Evolutionary conservation across 2,888 invertebrate species (phyloP).

Genomic region (Ernsta delagoae): DNA sequence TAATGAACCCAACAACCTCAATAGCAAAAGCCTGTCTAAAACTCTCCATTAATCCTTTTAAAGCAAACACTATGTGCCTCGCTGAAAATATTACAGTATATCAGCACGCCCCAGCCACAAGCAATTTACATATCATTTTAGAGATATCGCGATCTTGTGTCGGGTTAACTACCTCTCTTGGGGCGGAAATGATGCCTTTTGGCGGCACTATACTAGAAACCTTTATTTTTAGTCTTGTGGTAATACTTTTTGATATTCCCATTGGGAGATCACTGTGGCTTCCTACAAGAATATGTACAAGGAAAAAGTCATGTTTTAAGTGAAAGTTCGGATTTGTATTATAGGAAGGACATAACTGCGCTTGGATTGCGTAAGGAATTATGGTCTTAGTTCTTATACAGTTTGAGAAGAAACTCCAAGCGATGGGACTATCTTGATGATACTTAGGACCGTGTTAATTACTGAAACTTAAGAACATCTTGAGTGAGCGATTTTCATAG

Average conservation of each 20-base stretch:
- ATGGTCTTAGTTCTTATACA: no score
- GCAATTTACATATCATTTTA: constrained; percentile 33
- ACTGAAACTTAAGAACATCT: no score
- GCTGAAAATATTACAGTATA: constrained; percentile 19
- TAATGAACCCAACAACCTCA: neutral
- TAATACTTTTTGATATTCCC: constrained; percentile 4
- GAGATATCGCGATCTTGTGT: constrained; percentile 26
- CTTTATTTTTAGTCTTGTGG: constrained; percentile 27
- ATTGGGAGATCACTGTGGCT: neutral
- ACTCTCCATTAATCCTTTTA: constrained; percentile 8
- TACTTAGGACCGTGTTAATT: no score
- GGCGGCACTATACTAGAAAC: constrained; percentile 19
- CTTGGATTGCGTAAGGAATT: no score
- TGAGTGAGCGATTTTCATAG: no score
- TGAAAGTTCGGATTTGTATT: no score
- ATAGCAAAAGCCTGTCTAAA: neutral
- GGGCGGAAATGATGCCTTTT: constrained; percentile 29
- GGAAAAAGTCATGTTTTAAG: no score
- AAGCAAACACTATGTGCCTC: neutral
- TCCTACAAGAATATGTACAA: no score
- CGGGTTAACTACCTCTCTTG: constrained; percentile 25
- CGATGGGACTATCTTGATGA: no score
- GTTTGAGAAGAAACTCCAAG: no score
- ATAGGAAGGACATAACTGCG: no score
- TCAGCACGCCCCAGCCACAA: constrained; percentile 15